Evolutionary conservation across 2,113 vertebrate genomes (phyloP).

Genomic region (Pionites leucogaster): DNA sequence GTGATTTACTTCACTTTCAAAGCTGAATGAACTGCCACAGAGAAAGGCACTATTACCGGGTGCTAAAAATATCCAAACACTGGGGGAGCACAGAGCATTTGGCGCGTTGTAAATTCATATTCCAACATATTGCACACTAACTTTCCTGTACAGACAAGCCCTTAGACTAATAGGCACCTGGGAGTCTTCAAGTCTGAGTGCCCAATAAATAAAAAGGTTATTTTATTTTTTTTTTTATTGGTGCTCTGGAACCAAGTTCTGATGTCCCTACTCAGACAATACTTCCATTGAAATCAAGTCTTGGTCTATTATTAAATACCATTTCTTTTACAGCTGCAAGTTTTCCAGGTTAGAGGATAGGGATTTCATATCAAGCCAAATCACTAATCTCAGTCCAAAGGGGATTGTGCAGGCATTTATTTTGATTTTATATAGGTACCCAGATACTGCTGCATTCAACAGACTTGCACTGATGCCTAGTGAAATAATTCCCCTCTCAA

Average conservation of each 20-base stretch:
- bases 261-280: conserved; percentile 56
- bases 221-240: conserved; percentile 44
- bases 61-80: conserved; percentile 45
- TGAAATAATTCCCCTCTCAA: neutral
- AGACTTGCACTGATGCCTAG: neutral
- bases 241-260: conserved; percentile 46
- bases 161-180: conserved; percentile 65
- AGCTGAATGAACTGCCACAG: conserved; percentile 25
- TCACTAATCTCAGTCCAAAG: conserved; percentile 22
- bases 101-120: conserved; percentile 62
- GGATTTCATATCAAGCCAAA: conserved; percentile 52
- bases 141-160: conserved; percentile 54
- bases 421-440: conserved; percentile 4
- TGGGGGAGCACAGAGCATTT: conserved; percentile 8
- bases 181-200: conserved; percentile 65
- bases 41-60: conserved; percentile 24
- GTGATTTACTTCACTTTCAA: conserved; percentile 35
- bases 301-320: conserved; percentile 43
- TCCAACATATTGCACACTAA: conserved; percentile 50
- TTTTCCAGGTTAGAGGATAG: conserved; percentile 23
- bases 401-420: conserved; percentile 22
- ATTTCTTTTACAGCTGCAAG: conserved; percentile 24
- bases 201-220: conserved; percentile 65
- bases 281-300: conserved; percentile 40
- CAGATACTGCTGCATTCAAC: neutral